Evolutionary conservation across 2,797 vertebrate genomes (phyloP).

Genomic region (Hydrolagus colliei): DNA sequence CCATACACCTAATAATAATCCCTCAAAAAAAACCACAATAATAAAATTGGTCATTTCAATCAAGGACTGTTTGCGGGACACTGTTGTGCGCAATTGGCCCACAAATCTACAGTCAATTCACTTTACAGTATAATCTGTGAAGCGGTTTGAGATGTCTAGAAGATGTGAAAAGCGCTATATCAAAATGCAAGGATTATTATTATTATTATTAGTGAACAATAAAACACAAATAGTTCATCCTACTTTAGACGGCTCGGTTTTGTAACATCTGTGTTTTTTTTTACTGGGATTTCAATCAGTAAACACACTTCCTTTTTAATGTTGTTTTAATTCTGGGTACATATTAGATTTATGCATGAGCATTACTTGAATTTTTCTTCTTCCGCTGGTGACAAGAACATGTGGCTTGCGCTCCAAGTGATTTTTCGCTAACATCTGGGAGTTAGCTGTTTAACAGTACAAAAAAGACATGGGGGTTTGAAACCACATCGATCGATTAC

Average conservation of each 20-base stretch:
- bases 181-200: no score
- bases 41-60: no score
- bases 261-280: slow-evolving; percentile 19
- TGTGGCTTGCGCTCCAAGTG: not conserved
- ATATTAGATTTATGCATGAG: slow-evolving; percentile 24
- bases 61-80: no score
- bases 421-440: not conserved
- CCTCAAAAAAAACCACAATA: no score
- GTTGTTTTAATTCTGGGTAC: slow-evolving; percentile 20
- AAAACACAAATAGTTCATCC: not conserved
- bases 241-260: not conserved
- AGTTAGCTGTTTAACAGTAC: slow-evolving; percentile 5
- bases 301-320: slow-evolving; percentile 26
- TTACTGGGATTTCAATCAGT: slow-evolving; percentile 4
- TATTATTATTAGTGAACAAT: not conserved
- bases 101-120: no score
- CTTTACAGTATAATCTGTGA: no score
- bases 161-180: no score
- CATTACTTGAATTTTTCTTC: slow-evolving; percentile 7
- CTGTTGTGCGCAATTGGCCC: no score
- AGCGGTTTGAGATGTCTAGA: no score
- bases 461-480: no score
- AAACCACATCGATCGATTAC: no score
- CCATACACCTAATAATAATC: no score
- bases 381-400: not conserved